Conservation (phyloP, 2,888 invertebrate species). For the Tethea ocularis region DNA sequence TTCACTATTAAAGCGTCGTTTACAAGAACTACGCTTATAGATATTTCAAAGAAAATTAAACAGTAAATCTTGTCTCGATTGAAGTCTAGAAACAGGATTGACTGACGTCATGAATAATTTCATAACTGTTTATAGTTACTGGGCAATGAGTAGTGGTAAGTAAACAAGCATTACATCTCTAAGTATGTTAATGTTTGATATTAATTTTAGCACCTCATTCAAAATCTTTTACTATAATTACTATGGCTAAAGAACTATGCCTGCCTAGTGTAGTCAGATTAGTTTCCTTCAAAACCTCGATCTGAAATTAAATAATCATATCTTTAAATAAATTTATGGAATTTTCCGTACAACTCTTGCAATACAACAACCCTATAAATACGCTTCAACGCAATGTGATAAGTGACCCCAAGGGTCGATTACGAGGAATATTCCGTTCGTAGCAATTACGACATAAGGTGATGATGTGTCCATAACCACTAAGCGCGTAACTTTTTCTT, state of each 20-base stretch:
- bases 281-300: neutral
- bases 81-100: neutral
- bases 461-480: conserved; percentile 13
- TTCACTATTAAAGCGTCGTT: neutral
- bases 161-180: neutral
- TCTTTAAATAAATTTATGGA: neutral
- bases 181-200: neutral
- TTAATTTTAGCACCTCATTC: neutral
- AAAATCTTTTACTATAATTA: neutral
- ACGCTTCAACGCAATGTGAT: conserved; percentile 24
- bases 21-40: neutral
- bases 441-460: conserved; percentile 34
- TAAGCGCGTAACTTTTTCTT: neutral
- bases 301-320: neutral
- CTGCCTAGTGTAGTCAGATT: neutral
- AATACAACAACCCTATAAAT: conserved; percentile 33
- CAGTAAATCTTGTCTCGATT: neutral
- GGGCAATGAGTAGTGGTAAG: neutral
- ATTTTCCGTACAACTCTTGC: neutral
- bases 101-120: neutral
- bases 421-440: conserved; percentile 46
- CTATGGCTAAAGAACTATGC: neutral
- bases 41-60: neutral
- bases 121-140: neutral
- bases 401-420: conserved; percentile 37